Conservation (phyloP, 2,888 invertebrate genomes). For the Chelonus formosanus region DNA sequence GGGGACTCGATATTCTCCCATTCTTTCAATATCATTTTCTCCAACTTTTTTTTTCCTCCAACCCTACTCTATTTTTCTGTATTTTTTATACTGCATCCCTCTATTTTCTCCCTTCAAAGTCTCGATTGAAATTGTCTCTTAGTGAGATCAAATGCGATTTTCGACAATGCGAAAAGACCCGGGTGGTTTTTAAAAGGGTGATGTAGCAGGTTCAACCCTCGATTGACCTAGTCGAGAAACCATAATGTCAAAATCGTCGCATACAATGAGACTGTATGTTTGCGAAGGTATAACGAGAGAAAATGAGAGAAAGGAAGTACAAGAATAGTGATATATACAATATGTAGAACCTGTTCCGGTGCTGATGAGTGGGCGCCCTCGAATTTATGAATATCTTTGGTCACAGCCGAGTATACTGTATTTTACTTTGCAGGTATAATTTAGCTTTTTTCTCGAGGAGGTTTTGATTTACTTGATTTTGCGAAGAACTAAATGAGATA, state of each 20-base stretch:
- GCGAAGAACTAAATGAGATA: no score
- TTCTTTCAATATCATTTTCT: slow-evolving; percentile 38
- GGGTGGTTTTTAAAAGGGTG: slow-evolving; percentile 5
- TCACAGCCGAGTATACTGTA: not conserved
- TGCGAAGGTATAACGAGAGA: slow-evolving; percentile 14
- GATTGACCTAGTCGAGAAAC: slow-evolving; percentile 24
- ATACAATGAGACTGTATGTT: slow-evolving; percentile 25
- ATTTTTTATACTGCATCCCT: slow-evolving; percentile 30
- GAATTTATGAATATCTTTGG: slow-evolving; percentile 33
- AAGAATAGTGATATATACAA: slow-evolving; percentile 10
- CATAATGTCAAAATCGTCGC: slow-evolving; percentile 18
- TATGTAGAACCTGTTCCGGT: slow-evolving; percentile 33
- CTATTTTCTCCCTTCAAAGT: slow-evolving; percentile 13
- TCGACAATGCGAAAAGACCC: not conserved
- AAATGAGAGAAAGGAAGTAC: slow-evolving; percentile 19
- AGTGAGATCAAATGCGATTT: slow-evolving; percentile 18
- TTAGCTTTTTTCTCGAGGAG: not conserved
- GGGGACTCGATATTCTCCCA: slow-evolving; percentile 49
- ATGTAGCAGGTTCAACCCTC: slow-evolving; percentile 18
- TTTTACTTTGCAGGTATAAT: slow-evolving; percentile 2
- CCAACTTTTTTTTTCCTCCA: not conserved
- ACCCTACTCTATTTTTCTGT: slow-evolving; percentile 34
- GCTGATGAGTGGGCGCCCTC: slow-evolving; percentile 34
- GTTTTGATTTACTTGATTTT: slow-evolving; percentile 15
- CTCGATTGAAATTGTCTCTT: slow-evolving; percentile 13